phyloP scores from a whole-genome alignment of 1,140 invertebrate genomes.

The Drosophila kohkoa region DNA sequence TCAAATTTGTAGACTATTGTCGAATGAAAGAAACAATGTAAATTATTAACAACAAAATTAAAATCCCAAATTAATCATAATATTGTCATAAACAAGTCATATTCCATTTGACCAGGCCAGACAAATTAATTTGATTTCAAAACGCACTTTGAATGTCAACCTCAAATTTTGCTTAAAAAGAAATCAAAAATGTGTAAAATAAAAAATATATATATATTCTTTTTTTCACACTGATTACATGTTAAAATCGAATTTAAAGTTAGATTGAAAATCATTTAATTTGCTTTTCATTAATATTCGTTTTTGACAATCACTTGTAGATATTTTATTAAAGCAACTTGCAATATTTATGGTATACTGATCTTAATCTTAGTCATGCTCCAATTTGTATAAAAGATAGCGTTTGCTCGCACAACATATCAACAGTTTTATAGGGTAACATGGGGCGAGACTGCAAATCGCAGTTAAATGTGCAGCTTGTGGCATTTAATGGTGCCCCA shows the following conservation, averaged over 20 bases:
- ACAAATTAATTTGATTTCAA: background rate
- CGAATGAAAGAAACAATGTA: no score
- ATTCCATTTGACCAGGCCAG: background rate
- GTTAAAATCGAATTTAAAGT: no score
- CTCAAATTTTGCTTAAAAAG: background rate
- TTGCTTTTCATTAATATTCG: no score
- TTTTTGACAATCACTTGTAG: background rate
- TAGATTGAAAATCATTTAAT: no score
- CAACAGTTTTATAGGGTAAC: background rate
- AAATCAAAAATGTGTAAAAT: background rate
- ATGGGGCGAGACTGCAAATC: background rate
- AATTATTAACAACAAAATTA: no score
- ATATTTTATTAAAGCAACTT: background rate
- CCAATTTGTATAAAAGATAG: background rate
- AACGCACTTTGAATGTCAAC: background rate
- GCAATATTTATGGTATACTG: background rate
- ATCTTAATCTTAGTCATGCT: background rate
- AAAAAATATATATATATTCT: background rate
- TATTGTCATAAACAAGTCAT: background rate
- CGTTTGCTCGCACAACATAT: background rate
- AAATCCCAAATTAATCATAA: no score
- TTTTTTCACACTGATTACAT: no score
- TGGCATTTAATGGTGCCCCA: slow-evolving; percentile 39
- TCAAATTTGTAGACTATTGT: background rate
- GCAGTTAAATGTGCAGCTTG: background rate